Percentiles rank a stretch among this genome's conserved stretches.
phyloP scores from a whole-genome alignment of 2,888 invertebrate genomes.

The Harmothoe impar region DNA sequence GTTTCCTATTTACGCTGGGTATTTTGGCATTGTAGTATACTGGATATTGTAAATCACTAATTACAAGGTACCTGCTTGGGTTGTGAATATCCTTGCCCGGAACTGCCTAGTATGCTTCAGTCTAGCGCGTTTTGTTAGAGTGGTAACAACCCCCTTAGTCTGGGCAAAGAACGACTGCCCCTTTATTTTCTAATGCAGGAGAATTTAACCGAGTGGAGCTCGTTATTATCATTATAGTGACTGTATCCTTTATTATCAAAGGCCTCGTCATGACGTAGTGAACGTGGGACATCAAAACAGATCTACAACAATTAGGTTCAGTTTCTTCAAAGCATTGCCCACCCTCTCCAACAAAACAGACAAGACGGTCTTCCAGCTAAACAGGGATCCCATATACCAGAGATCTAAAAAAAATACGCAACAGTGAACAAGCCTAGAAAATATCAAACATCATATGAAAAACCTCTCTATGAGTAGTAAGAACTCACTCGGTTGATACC shows the following conservation, averaged over 20 bases:
- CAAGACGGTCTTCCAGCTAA: not conserved
- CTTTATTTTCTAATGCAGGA: not conserved
- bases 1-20: conserved; percentile 52
- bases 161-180: not conserved
- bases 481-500: not conserved
- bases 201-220: not conserved
- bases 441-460: not conserved
- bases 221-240: not conserved
- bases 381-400: not conserved
- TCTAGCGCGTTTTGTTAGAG: conserved; percentile 46
- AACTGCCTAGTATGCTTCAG: conserved; percentile 48
- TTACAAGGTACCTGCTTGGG: conserved; percentile 19
- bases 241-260: not conserved
- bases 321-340: not conserved
- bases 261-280: conserved; percentile 37
- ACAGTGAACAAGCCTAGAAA: not conserved
- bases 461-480: not conserved
- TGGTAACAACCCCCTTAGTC: not conserved
- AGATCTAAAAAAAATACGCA: not conserved
- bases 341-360: not conserved
- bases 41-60: conserved; percentile 28
- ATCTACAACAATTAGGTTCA: not conserved
- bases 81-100: conserved; percentile 48
- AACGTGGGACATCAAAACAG: not conserved
- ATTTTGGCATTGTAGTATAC: conserved; percentile 19